Base-by-base conservation (phyloP, 1,140 invertebrate species). In the Nixonia krombeini region DNA sequence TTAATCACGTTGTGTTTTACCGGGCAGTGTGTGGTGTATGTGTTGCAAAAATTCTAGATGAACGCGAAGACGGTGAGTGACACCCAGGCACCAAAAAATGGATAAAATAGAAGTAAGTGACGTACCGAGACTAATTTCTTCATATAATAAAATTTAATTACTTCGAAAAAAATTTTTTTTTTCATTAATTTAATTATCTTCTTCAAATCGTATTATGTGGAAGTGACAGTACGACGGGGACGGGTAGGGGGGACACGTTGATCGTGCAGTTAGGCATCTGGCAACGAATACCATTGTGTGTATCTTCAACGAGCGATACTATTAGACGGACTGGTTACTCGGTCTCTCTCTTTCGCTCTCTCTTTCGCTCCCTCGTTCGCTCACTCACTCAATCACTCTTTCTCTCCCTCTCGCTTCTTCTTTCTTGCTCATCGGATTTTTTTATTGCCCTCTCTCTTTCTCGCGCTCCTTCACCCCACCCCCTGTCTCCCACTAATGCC, bases 71-170 rank as follows among this genome's bases (percentile, higher is more conserved):
- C 68, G 79, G 74, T 75, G 77, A 75, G 75, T 80, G 78, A 80
- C 74, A 81, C 65, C 63, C 69, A 74, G 73, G 73, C 71, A 62
- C 57, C 73, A 56, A 79, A 75, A 82, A 76, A 85, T 84, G 83
- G 83, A 85, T 76, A 85, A 85, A 77, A 76, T 85, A 72, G 83
- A 85, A 81, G 83, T 85, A 49, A 81, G 76, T 55, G 12, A 42
- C 1, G 8, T 44, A 16, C 15, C 0, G 28, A 17, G 15, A 28
- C 17, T 38, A 51, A 42, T 26, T 28, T 16, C 29, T 21, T 17
- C 13, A 28, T 21, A 35, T 35, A 18, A 33, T 38, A 29, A 16
- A 38, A 8, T n/a, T 41, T 23, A 13, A 33, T 35, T 41, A 21
- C 15, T 42, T n/a, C n/a, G n/a, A n/a, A n/a, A n/a, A n/a, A 29